A percentile compares a stretch with the other conserved stretches of the same genome.
These are phyloP conservation scores for Iselma pallidipennis DNA, from an alignment of 2,888 invertebrate species.

Conservation along the genomic window DNA sequence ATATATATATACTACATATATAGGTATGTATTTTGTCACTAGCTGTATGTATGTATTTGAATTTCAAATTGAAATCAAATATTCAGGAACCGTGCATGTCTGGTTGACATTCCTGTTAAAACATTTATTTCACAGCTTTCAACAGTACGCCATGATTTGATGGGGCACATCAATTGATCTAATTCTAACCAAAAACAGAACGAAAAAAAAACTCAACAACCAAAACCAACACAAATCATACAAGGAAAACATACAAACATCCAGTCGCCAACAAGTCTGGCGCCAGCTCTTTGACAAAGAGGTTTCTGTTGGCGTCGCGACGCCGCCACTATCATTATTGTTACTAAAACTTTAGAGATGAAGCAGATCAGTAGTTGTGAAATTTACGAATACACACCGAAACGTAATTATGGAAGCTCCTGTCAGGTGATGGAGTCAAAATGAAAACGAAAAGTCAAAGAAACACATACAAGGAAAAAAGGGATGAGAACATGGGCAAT, in stretches of 20 bases:
- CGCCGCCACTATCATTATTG: slow-evolving; percentile 36
- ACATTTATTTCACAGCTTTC: slow-evolving; percentile 48
- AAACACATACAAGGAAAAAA: too few species aligned
- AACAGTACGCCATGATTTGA: slow-evolving; percentile 34
- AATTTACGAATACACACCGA: not conserved
- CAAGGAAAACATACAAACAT: not conserved
- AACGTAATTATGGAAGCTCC: too few species aligned
- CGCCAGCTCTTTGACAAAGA: slow-evolving; percentile 39
- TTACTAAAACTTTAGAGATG: slow-evolving; percentile 29
- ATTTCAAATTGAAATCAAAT: slow-evolving; percentile 55
- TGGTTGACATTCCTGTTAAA: slow-evolving; percentile 48
- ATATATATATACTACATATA: too few species aligned
- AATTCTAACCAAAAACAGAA: slow-evolving; percentile 37
- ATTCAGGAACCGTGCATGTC: slow-evolving; percentile 50
- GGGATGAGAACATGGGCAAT: too few species aligned
- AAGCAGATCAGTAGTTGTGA: slow-evolving; percentile 17
- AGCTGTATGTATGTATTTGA: slow-evolving; percentile 45
- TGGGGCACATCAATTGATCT: slow-evolving; percentile 42
- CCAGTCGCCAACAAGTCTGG: slow-evolving; percentile 30
- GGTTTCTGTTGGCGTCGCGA: slow-evolving; percentile 41
- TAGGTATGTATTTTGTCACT: slow-evolving; percentile 40
- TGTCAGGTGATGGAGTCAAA: too few species aligned
- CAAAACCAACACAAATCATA: not conserved
- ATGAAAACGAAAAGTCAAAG: not conserved
- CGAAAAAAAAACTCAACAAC: slow-evolving; percentile 11